Base-by-base conservation (phyloP, 2,888 invertebrate species). In the Hypselothyrea guttata region DNA sequence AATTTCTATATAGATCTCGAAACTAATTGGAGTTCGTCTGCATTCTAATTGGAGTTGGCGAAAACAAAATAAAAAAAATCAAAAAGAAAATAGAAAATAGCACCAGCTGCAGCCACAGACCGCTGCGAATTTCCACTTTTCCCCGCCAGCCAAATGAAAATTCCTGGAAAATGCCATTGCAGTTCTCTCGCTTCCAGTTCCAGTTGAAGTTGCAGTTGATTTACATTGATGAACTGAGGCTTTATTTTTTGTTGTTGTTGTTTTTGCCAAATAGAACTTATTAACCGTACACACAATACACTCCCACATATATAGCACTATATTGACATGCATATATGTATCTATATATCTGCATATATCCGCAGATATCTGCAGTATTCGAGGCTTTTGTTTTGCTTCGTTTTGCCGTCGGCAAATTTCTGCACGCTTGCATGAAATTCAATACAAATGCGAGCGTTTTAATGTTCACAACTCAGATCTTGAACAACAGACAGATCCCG, bases 21-120 rank as follows among this genome's bases (percentile, higher is more conserved):
- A 65, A 54, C 71, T 77, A 81, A 76, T 81, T 81, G 64, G 59
- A 69, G 61, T 69, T 71, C 65, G 79, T 69, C 67, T 69, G 64
- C 37, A 16, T 31, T 44, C 34, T 8, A 42, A 30, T 42, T 30
- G 33, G 8, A 46, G 52, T 56, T 30, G 47, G n/a, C 55, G 37
- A 37, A 31, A 7, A n/a, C 48, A 49, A 67, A 68, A 56, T 47
- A 51, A 48, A 67, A 40, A 45, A 40, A n/a, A n/a, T n/a, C 55
- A 41, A 37, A 31, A 7, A n/a, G 44, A 49, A 67, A 68, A 56
- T 47, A 51, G 48, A 67, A 40, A 45, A 40, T 46, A 9, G 16
- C 57, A 40, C 46, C 67, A 54, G 69, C 67, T 63, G 48, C 67
- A 53, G 13, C 15, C 8, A 34, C 45, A 45, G 5, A n/a, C 5